Conservation (phyloP, 2,888 invertebrate species). For the Caenorhabditis sp. region DNA sequence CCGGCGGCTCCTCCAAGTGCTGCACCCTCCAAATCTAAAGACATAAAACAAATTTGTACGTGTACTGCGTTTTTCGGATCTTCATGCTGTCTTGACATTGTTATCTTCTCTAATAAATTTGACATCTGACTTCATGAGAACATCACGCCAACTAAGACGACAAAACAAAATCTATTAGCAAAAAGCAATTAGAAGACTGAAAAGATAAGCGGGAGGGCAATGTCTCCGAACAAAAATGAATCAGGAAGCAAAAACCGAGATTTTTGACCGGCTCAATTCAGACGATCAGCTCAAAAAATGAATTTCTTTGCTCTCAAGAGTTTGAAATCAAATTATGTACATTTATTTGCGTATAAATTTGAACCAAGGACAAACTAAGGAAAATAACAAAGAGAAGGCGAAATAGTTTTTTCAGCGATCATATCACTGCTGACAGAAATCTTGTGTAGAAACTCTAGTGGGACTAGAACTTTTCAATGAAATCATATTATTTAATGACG, state of each 20-base stretch:
- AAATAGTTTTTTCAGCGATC: too few relatives aligned
- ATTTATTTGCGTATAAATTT: too few relatives aligned
- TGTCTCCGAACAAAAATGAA: conserved; percentile 1
- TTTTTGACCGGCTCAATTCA: too few relatives aligned
- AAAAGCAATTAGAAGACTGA: conserved; percentile 30
- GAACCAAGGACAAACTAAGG: too few relatives aligned
- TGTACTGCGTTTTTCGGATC: conserved; percentile 19
- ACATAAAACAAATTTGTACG: conserved; percentile 10
- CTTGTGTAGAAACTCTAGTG: too few relatives aligned
- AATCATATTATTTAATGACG: too few relatives aligned
- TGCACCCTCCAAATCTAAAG: conserved; percentile 70
- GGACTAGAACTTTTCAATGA: too few relatives aligned
- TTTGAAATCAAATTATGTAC: too few relatives aligned
- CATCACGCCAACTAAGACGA: neutral
- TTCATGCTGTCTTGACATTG: conserved; percentile 19
- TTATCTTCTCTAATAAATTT: conserved; percentile 13
- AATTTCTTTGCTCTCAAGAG: too few relatives aligned
- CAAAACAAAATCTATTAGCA: neutral
- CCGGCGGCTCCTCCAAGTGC: conserved; percentile 77
- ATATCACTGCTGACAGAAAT: too few relatives aligned
- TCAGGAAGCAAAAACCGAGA: neutral
- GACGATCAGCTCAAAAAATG: too few relatives aligned
- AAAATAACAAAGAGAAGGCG: too few relatives aligned
- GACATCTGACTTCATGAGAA: conserved; percentile 10
- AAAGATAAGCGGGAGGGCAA: conserved; percentile 1